Percentiles rank a stretch among this genome's conserved stretches.
These are phyloP conservation scores for Polypterus senegalus DNA, from an alignment of 2,113 vertebrate species.

Conservation along the genomic window DNA sequence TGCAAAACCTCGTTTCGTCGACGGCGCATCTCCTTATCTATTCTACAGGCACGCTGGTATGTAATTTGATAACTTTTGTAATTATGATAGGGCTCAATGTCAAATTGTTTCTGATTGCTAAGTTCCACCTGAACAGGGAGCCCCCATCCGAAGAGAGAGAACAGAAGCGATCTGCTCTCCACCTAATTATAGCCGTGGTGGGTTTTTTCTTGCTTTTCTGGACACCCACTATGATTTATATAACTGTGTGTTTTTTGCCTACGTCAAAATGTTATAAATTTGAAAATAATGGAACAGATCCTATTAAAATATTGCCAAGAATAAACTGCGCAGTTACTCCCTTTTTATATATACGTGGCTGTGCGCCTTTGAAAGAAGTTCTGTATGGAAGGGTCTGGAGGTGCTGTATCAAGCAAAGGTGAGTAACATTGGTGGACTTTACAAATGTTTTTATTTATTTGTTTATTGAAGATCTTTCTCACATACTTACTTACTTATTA, in stretches of 20 bases:
- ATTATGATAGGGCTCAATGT: constrained; percentile 57
- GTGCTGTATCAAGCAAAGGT: neutral
- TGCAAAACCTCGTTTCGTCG: constrained; percentile 33
- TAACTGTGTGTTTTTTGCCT: constrained; percentile 34
- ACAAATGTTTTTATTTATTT: no score
- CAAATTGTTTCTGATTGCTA: constrained; percentile 44
- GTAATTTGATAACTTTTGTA: constrained; percentile 38
- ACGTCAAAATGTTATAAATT: constrained; percentile 30
- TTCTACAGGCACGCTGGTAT: constrained; percentile 35
- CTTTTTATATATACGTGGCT: constrained; percentile 46
- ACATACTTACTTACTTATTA: no score
- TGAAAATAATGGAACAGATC: constrained; percentile 48
- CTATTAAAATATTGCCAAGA: constrained; percentile 42
- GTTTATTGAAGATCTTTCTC: no score
- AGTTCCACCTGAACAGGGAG: constrained; percentile 42
- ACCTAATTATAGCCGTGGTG: constrained; percentile 48
- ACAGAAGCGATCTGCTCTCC: constrained; percentile 41
- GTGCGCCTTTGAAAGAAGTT: constrained; percentile 31
- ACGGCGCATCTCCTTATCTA: constrained; percentile 31
- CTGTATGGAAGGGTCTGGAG: constrained; percentile 39
- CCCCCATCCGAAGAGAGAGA: constrained; percentile 39
- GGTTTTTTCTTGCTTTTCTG: constrained; percentile 42
- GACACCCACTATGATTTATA: constrained; percentile 43
- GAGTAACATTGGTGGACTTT: no score
- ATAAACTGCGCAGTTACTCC: constrained; percentile 48